Conservation (phyloP, 2,113 vertebrate genomes). For the Gnathochromis pfefferi region DNA sequence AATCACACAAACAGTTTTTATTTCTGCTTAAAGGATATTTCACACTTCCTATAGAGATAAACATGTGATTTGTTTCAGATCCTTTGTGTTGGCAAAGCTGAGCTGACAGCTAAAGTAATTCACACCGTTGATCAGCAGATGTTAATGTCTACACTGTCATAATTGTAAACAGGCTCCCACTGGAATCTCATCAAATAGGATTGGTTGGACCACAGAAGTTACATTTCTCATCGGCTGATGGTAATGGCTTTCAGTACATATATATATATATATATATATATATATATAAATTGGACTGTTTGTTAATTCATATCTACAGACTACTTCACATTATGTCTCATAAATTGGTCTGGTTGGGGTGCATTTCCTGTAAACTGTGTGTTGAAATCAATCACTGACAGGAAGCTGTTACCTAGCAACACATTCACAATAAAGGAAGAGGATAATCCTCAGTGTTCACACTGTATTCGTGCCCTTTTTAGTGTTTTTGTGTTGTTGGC, state of each 20-base stretch:
- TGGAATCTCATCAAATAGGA: neutral
- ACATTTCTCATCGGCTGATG: neutral
- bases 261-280: no score
- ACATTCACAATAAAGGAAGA: neutral
- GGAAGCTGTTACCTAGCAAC: constrained; percentile 18
- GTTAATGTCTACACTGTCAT: neutral
- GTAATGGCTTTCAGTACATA: neutral
- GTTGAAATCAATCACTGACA: neutral
- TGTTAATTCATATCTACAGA: neutral
- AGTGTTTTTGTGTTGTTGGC: no score
- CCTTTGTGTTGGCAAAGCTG: neutral
- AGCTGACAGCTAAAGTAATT: neutral
- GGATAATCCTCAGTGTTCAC: neutral
- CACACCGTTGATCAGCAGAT: neutral
- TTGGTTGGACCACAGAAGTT: constrained; percentile 3
- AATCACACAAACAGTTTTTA: neutral
- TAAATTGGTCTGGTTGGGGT: neutral
- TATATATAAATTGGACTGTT: neutral
- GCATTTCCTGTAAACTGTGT: neutral
- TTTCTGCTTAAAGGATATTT: neutral
- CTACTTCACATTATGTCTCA: neutral
- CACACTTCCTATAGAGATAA: neutral
- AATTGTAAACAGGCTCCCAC: neutral
- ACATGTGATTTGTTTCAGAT: neutral
- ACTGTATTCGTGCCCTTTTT: neutral